Conservation (phyloP, 2,888 invertebrate genomes). For the Willowsia nigromaculata region DNA sequence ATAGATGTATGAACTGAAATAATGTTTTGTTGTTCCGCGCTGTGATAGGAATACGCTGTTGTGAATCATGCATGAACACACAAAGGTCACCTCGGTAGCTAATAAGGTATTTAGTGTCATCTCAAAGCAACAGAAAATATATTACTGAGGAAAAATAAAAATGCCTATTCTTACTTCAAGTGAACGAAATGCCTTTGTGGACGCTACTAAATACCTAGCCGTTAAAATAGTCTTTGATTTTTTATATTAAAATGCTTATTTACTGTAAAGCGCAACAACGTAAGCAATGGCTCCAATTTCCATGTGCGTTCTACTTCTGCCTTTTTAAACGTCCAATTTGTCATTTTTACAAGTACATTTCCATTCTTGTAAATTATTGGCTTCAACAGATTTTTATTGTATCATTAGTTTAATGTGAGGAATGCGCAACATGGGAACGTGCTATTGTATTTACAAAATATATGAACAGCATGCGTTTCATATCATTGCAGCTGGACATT, state of each 20-base stretch:
- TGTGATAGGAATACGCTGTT: not conserved
- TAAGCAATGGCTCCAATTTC: too few relatives aligned
- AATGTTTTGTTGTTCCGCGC: not conserved
- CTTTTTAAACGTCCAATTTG: not conserved
- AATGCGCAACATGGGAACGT: too few relatives aligned
- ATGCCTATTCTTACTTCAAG: slow-evolving; percentile 1
- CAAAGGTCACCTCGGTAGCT: slow-evolving; percentile 38
- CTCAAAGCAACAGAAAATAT: not conserved
- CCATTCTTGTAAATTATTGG: too few relatives aligned
- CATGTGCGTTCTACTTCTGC: not conserved
- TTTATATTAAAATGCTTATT: not conserved
- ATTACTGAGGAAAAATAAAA: not conserved
- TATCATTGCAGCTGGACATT: too few relatives aligned
- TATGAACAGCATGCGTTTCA: too few relatives aligned
- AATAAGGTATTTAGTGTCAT: slow-evolving; percentile 49
- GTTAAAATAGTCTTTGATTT: not conserved
- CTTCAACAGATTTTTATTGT: too few relatives aligned
- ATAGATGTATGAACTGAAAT: slow-evolving; percentile 24
- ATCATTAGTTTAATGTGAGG: too few relatives aligned
- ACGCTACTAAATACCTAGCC: slow-evolving; percentile 5
- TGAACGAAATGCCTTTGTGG: slow-evolving; percentile 3
- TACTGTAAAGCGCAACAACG: not conserved
- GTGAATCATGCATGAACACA: not conserved
- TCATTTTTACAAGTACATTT: not conserved
- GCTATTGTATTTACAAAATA: too few relatives aligned